These are phyloP conservation scores for Callyntrura guangdongensis DNA, from an alignment of 2,888 invertebrate species.

Conservation along the genomic window DNA sequence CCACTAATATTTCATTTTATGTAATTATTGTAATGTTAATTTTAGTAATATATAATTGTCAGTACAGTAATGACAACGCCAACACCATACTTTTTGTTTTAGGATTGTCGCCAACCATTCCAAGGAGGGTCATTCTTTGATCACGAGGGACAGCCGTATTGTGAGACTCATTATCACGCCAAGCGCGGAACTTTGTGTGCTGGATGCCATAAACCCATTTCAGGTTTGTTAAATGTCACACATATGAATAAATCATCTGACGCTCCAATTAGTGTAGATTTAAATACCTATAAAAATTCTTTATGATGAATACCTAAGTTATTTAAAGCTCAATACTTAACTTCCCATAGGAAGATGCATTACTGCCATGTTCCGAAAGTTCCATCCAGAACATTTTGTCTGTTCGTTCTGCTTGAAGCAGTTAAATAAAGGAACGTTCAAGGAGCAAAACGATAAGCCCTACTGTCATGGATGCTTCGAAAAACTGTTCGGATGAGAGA, in stretches of 20 bases:
- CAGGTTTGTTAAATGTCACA: slow-evolving; percentile 87
- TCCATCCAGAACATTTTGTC: slow-evolving; percentile 99
- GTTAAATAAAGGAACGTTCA: slow-evolving; percentile 99
- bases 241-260: not conserved
- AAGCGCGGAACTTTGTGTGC: slow-evolving; percentile 99
- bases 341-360: slow-evolving; percentile 93
- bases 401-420: slow-evolving; percentile 99
- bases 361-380: slow-evolving; percentile 99
- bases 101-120: slow-evolving; percentile 99
- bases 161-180: slow-evolving; percentile 99
- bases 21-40: not conserved
- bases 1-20: not conserved
- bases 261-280: too few relatives aligned
- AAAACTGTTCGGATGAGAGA: slow-evolving; percentile 94
- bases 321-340: too few relatives aligned
- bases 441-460: slow-evolving; percentile 99
- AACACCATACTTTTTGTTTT: slow-evolving; percentile 85
- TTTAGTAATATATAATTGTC: not conserved
- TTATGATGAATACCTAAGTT: slow-evolving; percentile 57
- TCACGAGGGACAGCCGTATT: slow-evolving; percentile 98
- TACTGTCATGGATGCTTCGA: slow-evolving; percentile 99
- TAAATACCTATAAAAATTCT: slow-evolving; percentile 57
- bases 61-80: slow-evolving; percentile 10
- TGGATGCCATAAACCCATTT: slow-evolving; percentile 98
- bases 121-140: slow-evolving; percentile 99